Conservation (phyloP, 2,113 vertebrate genomes). For the pig (Sus scrofa) region DNA sequence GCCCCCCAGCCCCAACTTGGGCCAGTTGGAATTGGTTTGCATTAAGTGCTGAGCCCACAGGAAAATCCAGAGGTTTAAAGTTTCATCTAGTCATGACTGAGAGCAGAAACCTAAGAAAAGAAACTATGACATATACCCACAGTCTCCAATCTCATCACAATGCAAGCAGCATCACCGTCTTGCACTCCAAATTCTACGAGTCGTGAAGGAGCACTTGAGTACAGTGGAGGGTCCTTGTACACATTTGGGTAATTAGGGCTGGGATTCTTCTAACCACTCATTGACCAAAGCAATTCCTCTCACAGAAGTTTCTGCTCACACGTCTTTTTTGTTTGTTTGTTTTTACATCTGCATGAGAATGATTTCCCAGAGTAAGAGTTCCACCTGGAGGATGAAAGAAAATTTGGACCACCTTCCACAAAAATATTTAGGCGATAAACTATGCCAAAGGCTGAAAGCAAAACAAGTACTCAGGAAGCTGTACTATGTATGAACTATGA, state of each 20-base stretch:
- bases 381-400: conserved; percentile 65
- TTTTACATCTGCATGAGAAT: conserved; percentile 25
- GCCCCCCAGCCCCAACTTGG: neutral
- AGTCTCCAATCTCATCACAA: conserved; percentile 51
- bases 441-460: neutral
- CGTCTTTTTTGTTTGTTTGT: neutral
- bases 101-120: conserved; percentile 40
- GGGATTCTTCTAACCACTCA: conserved; percentile 64
- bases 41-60: neutral
- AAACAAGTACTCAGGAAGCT: conserved; percentile 5
- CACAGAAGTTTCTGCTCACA: conserved; percentile 38
- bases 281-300: conserved; percentile 68
- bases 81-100: conserved; percentile 40
- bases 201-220: neutral
- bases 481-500: neutral
- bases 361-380: conserved; percentile 59
- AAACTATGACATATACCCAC: neutral
- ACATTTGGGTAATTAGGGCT: conserved; percentile 68
- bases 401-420: neutral
- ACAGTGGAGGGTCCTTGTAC: conserved; percentile 62
- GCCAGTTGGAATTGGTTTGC: neutral
- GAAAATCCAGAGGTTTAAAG: conserved; percentile 49
- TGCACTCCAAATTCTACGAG: conserved; percentile 14
- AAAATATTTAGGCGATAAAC: neutral
- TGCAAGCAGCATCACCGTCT: neutral